Conservation (phyloP, 2,113 vertebrate genomes). For the Piaya cayana region DNA sequence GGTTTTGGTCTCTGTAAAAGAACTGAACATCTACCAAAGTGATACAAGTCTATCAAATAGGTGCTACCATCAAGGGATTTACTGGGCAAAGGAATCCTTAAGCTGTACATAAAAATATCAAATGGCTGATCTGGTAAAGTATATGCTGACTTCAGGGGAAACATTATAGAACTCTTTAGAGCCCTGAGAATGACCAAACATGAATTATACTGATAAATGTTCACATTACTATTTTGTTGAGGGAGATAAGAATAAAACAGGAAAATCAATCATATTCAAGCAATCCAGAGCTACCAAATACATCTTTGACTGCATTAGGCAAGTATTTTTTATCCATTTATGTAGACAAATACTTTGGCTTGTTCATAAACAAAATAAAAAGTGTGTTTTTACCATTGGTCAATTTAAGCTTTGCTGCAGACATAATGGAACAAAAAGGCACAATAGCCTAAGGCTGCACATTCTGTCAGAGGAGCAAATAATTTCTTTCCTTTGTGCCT, state of each 20-base stretch:
- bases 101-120: neutral
- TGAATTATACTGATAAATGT: constrained; percentile 29
- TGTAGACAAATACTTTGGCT: neutral
- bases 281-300: constrained; percentile 9
- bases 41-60: neutral
- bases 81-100: neutral
- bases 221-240: constrained; percentile 13
- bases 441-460: neutral
- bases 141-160: neutral
- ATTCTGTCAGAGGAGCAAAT: neutral
- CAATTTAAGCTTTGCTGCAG: constrained; percentile 22
- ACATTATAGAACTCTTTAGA: neutral
- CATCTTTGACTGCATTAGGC: neutral
- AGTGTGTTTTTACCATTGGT: constrained; percentile 15
- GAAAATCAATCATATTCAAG: constrained; percentile 45
- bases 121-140: neutral
- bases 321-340: constrained; percentile 8
- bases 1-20: neutral
- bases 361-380: constrained; percentile 50
- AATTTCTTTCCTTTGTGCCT: neutral
- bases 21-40: neutral
- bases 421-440: constrained; percentile 26
- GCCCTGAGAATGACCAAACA: neutral
- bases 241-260: constrained; percentile 34
- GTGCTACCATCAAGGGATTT: neutral